Percentiles rank a stretch among this genome's conserved stretches.
phyloP scores from a whole-genome alignment of 2,113 vertebrate species.

The Peromyscus leucopus region DNA sequence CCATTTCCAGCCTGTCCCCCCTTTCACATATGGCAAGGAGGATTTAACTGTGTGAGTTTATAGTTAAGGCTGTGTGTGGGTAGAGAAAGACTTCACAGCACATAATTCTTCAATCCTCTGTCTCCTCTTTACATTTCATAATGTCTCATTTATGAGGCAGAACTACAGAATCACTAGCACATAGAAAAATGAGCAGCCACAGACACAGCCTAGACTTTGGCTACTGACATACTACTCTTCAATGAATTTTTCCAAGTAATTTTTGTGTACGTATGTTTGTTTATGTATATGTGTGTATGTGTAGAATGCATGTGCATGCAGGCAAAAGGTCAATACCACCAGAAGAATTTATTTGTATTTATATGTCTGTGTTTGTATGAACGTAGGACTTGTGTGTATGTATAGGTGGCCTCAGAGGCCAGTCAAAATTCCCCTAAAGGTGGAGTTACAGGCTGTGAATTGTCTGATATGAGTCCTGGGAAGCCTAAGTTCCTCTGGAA shows the following conservation, averaged over 20 bases:
- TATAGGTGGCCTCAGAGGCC: background rate
- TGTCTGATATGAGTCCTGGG: background rate
- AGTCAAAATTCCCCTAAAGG: background rate
- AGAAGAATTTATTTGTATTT: background rate
- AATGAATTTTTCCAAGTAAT: background rate
- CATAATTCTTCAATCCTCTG: background rate
- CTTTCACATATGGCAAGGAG: background rate
- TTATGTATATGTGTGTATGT: background rate
- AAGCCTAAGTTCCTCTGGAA: background rate
- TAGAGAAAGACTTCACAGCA: background rate
- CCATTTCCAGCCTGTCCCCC: background rate
- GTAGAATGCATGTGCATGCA: background rate
- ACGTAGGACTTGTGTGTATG: background rate
- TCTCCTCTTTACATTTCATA: background rate
- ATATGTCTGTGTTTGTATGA: background rate
- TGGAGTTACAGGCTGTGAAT: background rate
- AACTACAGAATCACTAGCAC: background rate
- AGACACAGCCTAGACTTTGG: background rate
- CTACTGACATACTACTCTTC: background rate
- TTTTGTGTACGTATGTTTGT: background rate
- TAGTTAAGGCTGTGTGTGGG: background rate
- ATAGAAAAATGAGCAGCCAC: slow-evolving; percentile 7
- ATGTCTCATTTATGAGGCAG: background rate
- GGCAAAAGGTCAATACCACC: background rate
- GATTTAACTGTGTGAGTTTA: background rate